phyloP scores from a whole-genome alignment of 1,140 invertebrate genomes.

The Zaprionus gabonicus region DNA sequence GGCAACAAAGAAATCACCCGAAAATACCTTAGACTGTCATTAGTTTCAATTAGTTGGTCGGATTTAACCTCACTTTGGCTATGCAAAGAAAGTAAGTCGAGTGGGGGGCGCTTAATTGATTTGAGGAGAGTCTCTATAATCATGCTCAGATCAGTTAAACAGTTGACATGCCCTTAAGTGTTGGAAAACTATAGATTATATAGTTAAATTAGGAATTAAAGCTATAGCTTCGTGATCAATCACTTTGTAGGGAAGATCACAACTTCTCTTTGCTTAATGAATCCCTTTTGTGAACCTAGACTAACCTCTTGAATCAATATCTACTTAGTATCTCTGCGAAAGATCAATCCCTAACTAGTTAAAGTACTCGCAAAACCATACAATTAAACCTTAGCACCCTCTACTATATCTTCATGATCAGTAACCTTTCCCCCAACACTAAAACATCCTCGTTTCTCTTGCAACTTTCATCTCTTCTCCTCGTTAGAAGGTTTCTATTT shows the following conservation, averaged over 20 bases:
- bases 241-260: not conserved
- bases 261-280: too few relatives aligned
- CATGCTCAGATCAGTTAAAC: not conserved
- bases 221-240: not conserved
- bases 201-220: not conserved
- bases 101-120: not conserved
- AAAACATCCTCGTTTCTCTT: too few relatives aligned
- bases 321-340: too few relatives aligned
- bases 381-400: too few relatives aligned
- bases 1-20: constrained; percentile 45
- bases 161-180: not conserved
- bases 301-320: too few relatives aligned
- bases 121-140: not conserved
- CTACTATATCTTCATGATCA: too few relatives aligned
- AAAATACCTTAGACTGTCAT: not conserved
- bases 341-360: too few relatives aligned
- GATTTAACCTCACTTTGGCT: constrained; percentile 10
- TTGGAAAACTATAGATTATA: not conserved
- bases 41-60: not conserved
- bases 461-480: too few relatives aligned
- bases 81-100: not conserved
- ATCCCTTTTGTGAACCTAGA: too few relatives aligned
- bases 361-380: too few relatives aligned
- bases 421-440: too few relatives aligned
- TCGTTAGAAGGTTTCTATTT: too few relatives aligned